Conservation (phyloP, 2,888 invertebrate species). For the Agelastica alni region DNA sequence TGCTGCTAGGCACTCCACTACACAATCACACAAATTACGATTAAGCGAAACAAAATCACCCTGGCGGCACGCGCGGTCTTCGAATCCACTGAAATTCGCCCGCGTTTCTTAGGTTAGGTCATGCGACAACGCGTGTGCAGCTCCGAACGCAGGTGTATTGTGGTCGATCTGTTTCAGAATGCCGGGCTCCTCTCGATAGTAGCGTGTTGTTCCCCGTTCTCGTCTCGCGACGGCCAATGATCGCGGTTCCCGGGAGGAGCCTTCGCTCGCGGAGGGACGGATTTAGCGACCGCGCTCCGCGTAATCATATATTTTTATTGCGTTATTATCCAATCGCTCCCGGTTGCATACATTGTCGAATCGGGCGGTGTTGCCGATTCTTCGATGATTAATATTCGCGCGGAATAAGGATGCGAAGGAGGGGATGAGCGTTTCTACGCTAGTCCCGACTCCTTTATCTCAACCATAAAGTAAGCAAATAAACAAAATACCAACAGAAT, state of each 20-base stretch:
- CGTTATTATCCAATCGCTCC: slow-evolving; percentile 52
- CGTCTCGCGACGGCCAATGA: slow-evolving; percentile 42
- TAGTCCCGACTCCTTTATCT: no score
- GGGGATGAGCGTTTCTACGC: background rate
- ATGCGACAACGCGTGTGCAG: slow-evolving; percentile 32
- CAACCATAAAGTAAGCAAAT: no score
- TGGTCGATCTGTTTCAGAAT: slow-evolving; percentile 32
- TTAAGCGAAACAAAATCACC: slow-evolving; percentile 15
- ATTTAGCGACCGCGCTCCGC: slow-evolving; percentile 41
- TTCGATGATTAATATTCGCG: slow-evolving; percentile 31
- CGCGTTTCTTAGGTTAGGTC: slow-evolving; percentile 41
- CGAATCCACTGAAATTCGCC: slow-evolving; percentile 20
- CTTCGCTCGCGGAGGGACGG: slow-evolving; percentile 51
- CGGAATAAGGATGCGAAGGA: background rate
- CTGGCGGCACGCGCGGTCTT: slow-evolving; percentile 26
- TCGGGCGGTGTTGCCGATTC: slow-evolving; percentile 28
- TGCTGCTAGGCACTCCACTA: slow-evolving; percentile 53
- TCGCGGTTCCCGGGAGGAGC: slow-evolving; percentile 48
- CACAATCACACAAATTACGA: slow-evolving; percentile 40
- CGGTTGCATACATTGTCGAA: slow-evolving; percentile 46
- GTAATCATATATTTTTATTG: slow-evolving; percentile 56
- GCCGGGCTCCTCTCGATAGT: background rate
- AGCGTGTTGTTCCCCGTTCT: slow-evolving; percentile 39
- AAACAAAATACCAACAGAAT: no score
- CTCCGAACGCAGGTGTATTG: slow-evolving; percentile 30